These are phyloP conservation scores for Monochamus saltuarius DNA, from an alignment of 1,140 invertebrate species.

Conservation along the genomic window DNA sequence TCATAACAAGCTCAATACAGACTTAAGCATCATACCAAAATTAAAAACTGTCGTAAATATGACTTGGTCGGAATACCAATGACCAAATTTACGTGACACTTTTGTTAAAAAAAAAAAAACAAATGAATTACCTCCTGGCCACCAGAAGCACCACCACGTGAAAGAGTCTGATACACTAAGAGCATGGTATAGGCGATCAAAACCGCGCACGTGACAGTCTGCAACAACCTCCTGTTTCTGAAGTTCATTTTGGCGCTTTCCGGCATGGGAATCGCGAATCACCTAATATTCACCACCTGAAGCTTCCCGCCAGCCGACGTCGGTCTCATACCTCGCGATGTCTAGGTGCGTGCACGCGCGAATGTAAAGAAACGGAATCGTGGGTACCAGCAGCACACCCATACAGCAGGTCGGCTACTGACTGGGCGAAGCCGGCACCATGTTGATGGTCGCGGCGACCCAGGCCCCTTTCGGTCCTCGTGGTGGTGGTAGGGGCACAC, in stretches of 20 bases:
- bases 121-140: no score
- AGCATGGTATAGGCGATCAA: conserved; percentile 62
- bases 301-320: conserved; percentile 9
- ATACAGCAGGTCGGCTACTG: neutral
- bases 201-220: conserved; percentile 42
- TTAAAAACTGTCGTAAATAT: no score
- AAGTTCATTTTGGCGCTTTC: conserved; percentile 42
- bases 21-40: no score
- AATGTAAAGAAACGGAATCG: conserved; percentile 34
- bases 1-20: no score
- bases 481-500: conserved; percentile 26
- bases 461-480: neutral
- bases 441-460: neutral
- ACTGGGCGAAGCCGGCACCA: neutral
- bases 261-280: conserved; percentile 28
- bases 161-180: conserved; percentile 60
- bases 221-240: conserved; percentile 40
- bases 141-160: conserved; percentile 35
- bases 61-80: no score
- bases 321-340: neutral
- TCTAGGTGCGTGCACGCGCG: conserved; percentile 1
- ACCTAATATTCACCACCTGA: conserved; percentile 31
- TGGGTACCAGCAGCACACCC: neutral
- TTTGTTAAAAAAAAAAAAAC: no score
- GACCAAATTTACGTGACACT: no score